Evolutionary conservation across 2,113 vertebrate genomes (phyloP).

Genomic region (Pteruthius melanotis): DNA sequence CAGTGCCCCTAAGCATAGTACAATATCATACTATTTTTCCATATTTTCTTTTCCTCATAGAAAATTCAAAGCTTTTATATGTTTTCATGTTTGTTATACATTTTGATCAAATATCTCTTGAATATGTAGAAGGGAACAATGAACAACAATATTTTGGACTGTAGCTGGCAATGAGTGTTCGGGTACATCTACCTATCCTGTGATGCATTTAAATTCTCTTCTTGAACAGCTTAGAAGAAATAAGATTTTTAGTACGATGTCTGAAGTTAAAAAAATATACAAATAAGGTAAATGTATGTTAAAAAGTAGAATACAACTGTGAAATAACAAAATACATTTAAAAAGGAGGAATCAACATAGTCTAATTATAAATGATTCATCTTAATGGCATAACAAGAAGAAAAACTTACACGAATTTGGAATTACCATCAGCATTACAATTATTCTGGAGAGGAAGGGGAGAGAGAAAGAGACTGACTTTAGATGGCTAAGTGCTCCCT

Average conservation of each 20-base stretch:
- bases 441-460: background rate
- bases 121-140: conserved; percentile 60
- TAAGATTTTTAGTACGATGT: background rate
- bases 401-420: background rate
- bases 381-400: conserved; percentile 21
- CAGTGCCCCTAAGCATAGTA: background rate
- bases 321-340: background rate
- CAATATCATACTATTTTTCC: conserved; percentile 8
- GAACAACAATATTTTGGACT: conserved; percentile 23
- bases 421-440: background rate
- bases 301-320: background rate
- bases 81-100: conserved; percentile 44
- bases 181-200: background rate
- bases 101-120: conserved; percentile 57
- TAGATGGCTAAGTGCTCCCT: background rate
- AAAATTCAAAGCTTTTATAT: conserved; percentile 50
- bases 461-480: background rate
- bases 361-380: conserved; percentile 26
- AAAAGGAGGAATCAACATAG: background rate
- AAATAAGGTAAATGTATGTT: background rate
- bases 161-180: background rate
- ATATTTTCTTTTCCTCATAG: conserved; percentile 36
- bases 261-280: conserved; percentile 26
- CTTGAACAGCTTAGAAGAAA: background rate
- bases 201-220: conserved; percentile 3